Evolutionary conservation across 1,140 invertebrate genomes (phyloP), one percentile per base, ranked within the genome.

Genomic region (Pogonognathellus flavescens): DNA sequence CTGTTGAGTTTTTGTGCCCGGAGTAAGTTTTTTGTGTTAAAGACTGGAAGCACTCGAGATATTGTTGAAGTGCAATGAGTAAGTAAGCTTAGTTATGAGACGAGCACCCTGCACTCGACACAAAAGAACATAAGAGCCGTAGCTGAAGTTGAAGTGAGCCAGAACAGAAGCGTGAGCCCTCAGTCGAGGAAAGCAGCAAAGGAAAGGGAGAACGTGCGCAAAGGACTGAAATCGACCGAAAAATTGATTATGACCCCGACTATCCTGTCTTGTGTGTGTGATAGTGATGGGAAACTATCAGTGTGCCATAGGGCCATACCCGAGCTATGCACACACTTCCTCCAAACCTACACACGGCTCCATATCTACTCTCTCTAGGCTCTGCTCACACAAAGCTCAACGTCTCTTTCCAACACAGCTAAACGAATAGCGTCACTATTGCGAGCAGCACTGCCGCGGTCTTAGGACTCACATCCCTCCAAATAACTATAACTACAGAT

Each of bases 181-280:
- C 31, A 81, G 55, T 7, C 31, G 52, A 55, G 55, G 80, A 81
- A 55, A 81, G 80, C n/a, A 81, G 55, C 55, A n/a, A 25, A 81
- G 80, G 22, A 81, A 81, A 57, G 80, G 55, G 31, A 76, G 84
- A 85, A 85, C 84, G 84, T 85, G 84, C 84, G 84, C 84, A 85
- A 85, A 85, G 76, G 70, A 80, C 84, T 80, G 70, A 85, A 85
- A 85, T 85, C 84, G 84, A 85, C 84, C 84, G 84, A 85, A 85
- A 85, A 85, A 85, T 85, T 85, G 84, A 85, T 85, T 85, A 85
- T 85, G 84, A 85, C 84, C 84, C 84, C 83, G 57, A 72, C 83
- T 76, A 72, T 84, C 83, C 59, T 62, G 49, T 72, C 80, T 82
- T 57, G 80, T 82, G 80, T 82, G 80, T 82, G 80, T 82, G 55